A percentile compares a stretch with the other conserved stretches of the same genome.
Conservation (phyloP, 2,888 invertebrate genomes). For the Rhabditoides inermis region DNA sequence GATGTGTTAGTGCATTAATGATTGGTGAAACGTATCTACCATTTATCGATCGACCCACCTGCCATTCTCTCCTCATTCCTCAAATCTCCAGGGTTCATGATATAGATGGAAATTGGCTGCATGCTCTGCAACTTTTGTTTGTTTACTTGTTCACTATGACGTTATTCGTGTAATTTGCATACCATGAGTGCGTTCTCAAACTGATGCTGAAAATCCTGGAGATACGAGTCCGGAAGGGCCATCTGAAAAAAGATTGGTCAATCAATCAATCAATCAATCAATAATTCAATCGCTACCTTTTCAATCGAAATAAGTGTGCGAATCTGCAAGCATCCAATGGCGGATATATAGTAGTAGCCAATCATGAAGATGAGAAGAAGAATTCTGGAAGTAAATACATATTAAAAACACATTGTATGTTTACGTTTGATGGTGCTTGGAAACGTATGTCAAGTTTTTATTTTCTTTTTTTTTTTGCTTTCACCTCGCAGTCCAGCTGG, state of each 20-base stretch:
- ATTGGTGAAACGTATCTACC: no score
- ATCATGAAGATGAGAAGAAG: slow-evolving; percentile 23
- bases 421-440: no score
- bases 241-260: no score
- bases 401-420: neutral
- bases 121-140: slow-evolving; percentile 23
- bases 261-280: no score
- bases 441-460: no score
- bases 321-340: slow-evolving; percentile 30
- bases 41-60: slow-evolving; percentile 9
- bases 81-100: slow-evolving; percentile 41
- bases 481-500: slow-evolving; percentile 3
- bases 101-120: slow-evolving; percentile 45
- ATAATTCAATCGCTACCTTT: no score
- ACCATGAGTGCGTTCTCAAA: neutral
- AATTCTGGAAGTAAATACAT: slow-evolving; percentile 13
- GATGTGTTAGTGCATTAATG: no score
- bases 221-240: slow-evolving; percentile 46
- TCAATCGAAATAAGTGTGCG: slow-evolving; percentile 42
- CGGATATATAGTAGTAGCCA: slow-evolving; percentile 35
- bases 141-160: neutral
- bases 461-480: slow-evolving; percentile 1
- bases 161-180: neutral
- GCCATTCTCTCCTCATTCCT: slow-evolving; percentile 29
- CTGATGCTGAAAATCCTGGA: slow-evolving; percentile 32